phyloP scores from a whole-genome alignment of 2,797 vertebrate species.

The Myripristis jacobus region DNA sequence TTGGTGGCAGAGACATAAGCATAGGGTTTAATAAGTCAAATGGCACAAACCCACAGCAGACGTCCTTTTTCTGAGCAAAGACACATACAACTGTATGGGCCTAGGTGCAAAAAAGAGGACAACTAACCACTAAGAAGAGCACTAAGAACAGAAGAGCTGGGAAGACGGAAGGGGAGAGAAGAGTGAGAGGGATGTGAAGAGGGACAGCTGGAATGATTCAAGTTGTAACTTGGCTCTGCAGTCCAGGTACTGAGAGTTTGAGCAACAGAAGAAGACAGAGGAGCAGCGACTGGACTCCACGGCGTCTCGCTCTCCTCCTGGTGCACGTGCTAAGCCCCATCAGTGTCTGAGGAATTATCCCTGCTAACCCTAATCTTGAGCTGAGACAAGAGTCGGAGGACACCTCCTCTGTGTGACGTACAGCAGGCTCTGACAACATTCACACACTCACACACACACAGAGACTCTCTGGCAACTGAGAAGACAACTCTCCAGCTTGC shows the following conservation, averaged over 20 bases:
- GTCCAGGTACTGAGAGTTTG: not conserved
- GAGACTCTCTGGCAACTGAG: not conserved
- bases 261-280: not conserved
- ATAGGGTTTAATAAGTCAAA: constrained; percentile 5
- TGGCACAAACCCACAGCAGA: constrained; percentile 5
- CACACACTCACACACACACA: constrained; percentile 17
- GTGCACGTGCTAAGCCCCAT: constrained; percentile 27
- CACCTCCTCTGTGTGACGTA: constrained; percentile 36
- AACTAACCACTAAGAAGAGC: constrained; percentile 14
- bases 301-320: not conserved
- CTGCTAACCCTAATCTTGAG: constrained; percentile 49
- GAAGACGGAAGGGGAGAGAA: not conserved
- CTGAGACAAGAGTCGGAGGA: constrained; percentile 13
- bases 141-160: not conserved
- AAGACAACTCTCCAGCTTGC: constrained; percentile 2
- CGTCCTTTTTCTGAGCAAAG: not conserved
- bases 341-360: constrained; percentile 47
- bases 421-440: constrained; percentile 23
- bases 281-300: not conserved
- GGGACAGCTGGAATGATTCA: constrained; percentile 1
- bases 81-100: not conserved
- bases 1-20: constrained; percentile 23
- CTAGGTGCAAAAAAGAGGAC: not conserved
- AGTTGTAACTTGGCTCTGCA: not conserved
- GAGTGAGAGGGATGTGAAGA: not conserved